These are phyloP conservation scores for Sardinella longiceps DNA, from an alignment of 2,797 vertebrate species.

Conservation along the genomic window DNA sequence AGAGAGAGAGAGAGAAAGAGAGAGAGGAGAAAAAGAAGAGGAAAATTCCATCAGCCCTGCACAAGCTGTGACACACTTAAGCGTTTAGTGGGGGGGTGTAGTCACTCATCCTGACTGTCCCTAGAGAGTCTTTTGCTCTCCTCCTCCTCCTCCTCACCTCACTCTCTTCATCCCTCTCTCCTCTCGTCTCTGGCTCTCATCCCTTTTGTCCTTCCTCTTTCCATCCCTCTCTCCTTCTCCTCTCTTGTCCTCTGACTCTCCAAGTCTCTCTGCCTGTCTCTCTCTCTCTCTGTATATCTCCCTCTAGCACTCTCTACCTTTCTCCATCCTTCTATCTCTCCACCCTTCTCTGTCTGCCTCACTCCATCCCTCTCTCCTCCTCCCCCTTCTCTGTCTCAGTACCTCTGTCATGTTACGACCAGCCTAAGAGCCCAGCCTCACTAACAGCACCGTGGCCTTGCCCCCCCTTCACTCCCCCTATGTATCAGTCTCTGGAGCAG, in stretches of 20 bases:
- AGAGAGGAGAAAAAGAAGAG: neutral
- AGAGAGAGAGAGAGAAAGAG: too few relatives aligned
- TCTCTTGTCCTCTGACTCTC: neutral
- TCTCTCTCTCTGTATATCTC: neutral
- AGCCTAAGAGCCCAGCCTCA: neutral
- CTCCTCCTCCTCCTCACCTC: neutral
- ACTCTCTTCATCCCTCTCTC: neutral
- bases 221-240: neutral
- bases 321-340: neutral
- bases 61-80: neutral
- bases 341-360: neutral
- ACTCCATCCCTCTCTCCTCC: too few relatives aligned
- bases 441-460: neutral
- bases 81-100: neutral
- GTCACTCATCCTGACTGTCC: neutral
- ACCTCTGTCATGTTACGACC: neutral
- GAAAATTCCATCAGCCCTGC: neutral
- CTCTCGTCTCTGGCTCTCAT: neutral
- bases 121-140: neutral
- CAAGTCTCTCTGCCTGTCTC: neutral
- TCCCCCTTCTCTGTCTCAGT: neutral
- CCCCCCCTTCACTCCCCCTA: neutral
- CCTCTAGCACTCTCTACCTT: neutral
- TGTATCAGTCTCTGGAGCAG: neutral
- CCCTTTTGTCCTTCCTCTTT: neutral